Percentiles rank a stretch among this genome's conserved stretches.
phyloP scores from a whole-genome alignment of 1,140 invertebrate species.

The Drosophila erecta region DNA sequence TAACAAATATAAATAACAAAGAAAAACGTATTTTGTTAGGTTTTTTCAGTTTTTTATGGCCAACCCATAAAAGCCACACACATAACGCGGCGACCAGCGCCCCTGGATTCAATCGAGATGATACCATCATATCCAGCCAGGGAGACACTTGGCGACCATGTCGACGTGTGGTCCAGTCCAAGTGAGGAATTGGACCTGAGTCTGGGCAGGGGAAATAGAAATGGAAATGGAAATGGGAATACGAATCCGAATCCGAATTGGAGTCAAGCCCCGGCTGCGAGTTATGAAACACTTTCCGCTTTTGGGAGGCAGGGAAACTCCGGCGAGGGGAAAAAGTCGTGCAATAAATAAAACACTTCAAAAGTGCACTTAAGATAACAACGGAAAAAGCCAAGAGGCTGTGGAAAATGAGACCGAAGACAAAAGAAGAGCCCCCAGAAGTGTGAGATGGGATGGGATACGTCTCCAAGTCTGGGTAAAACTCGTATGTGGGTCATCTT shows the following conservation, averaged over 20 bases:
- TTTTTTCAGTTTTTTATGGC: conserved; percentile 56
- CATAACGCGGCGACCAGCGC: conserved; percentile 37
- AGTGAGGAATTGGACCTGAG: conserved; percentile 5
- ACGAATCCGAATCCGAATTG: conserved; percentile 36
- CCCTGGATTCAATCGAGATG: conserved; percentile 51
- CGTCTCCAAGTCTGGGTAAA: conserved; percentile 34
- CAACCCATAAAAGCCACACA: conserved; percentile 74
- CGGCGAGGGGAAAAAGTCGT: conserved; percentile 60
- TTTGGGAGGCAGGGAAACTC: conserved; percentile 35
- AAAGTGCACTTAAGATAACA: conserved; percentile 79
- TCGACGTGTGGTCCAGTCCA: conserved; percentile 70
- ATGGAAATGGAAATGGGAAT: conserved; percentile 33
- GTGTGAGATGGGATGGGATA: conserved; percentile 33
- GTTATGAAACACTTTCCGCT: conserved; percentile 73
- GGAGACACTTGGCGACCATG: conserved; percentile 70
- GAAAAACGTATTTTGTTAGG: conserved; percentile 49
- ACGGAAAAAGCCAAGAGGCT: conserved; percentile 33
- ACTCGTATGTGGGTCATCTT: conserved; percentile 58
- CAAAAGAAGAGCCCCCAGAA: conserved; percentile 32
- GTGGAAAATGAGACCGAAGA: conserved; percentile 34
- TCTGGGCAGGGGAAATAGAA: conserved; percentile 21
- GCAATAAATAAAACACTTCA: conserved; percentile 80
- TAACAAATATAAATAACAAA: conserved; percentile 70
- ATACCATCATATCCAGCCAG: conserved; percentile 68
- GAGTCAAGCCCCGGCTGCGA: conserved; percentile 39